Conservation (phyloP, 2,888 invertebrate species). For the Caenorhabditis virilis region DNA sequence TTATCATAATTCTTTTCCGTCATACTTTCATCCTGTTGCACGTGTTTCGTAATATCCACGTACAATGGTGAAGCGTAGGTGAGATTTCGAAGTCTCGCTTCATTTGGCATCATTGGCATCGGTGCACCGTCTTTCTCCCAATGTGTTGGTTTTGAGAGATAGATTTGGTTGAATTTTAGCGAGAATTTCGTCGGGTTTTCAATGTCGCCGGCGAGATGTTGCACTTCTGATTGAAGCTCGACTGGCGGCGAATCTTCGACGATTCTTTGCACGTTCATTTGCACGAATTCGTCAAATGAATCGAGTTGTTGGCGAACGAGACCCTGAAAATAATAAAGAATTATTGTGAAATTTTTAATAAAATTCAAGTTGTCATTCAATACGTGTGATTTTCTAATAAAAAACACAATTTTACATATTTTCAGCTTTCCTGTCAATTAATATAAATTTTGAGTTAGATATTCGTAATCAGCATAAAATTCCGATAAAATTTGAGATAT, state of each 20-base stretch:
- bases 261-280: conserved; percentile 98
- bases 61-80: conserved; percentile 95
- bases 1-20: conserved; percentile 79
- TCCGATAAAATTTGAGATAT: too few relatives aligned
- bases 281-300: conserved; percentile 99
- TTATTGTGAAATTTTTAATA: too few relatives aligned
- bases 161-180: conserved; percentile 97
- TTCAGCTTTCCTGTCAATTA: not conserved
- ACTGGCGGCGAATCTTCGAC: conserved; percentile 99
- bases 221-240: conserved; percentile 91
- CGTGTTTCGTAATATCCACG: conserved; percentile 90
- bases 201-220: conserved; percentile 75
- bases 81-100: conserved; percentile 87
- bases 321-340: conserved; percentile 74
- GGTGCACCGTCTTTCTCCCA: conserved; percentile 99
- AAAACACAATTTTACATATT: too few relatives aligned
- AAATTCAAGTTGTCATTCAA: not conserved
- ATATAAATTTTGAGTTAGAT: too few relatives aligned
- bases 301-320: conserved; percentile 97
- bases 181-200: conserved; percentile 80
- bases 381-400: too few relatives aligned
- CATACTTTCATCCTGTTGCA: conserved; percentile 80
- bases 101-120: conserved; percentile 99
- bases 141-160: conserved; percentile 97
- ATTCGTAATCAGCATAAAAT: too few relatives aligned